Base-by-base conservation (phyloP, 2,888 invertebrate genomes). In the Choristoneura rosaceana region DNA sequence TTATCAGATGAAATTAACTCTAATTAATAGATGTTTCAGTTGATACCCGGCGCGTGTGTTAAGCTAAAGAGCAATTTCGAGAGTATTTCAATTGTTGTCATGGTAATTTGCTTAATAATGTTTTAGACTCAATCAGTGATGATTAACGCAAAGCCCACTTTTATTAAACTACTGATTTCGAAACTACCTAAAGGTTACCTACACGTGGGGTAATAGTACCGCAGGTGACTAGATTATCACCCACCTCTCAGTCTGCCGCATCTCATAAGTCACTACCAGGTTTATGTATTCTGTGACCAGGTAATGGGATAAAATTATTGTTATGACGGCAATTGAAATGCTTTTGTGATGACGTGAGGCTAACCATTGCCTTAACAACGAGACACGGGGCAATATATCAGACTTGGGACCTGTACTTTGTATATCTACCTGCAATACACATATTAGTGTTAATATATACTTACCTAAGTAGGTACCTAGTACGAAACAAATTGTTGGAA, bases 321-420 rank as follows among this genome's bases (percentile, higher is more conserved):
- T 12, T 5, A 17, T 52, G 15, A 52, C 7, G 15, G 15, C 50
- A 7, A 52, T 17, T 52, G 50, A 47, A 14, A 52, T 15, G 15
- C 9, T 52, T 9, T 52, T 52, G 15, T 7, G 9, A 52, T 52
- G 5, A 15, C 50, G 1, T 50, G 50, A 52, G 50, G 50, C 15
- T 15, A 8, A 52, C 50, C 47, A 10, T 43, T 52, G 9, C 15
- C 50, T n/a, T 47, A n/a, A 5, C 15, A 52, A 15, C 15, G 9
- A 52, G 50, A 55, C 45, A 45, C 63, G 34, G 63, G 34, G 52
- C 10, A 59, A 63, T 68, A 34, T 33, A 59, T 71, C 67, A 58
- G 67, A 71, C 55, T 45, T 47, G 71, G 67, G 71, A 59, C 71
- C 63, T 47, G 33, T 67, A 55, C 33, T 62, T 43, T 47, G 63